Evolutionary conservation across 1,140 invertebrate genomes (phyloP).

Genomic region (Platyscapa corneri): DNA sequence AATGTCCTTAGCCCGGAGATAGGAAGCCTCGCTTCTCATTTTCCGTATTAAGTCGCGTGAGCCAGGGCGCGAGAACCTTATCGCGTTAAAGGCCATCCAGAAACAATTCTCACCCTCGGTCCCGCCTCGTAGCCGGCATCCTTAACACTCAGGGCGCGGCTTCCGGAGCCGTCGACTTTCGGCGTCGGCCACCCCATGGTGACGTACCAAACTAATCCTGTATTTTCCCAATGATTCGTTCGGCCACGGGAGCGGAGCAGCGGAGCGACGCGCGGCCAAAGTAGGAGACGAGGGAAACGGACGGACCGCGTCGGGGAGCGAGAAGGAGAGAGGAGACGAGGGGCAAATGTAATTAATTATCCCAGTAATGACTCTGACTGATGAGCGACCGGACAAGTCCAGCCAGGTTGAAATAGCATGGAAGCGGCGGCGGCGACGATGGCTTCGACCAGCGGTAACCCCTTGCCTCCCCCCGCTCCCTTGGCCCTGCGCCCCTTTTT

Average conservation of each 20-base stretch:
- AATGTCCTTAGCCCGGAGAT: conserved; percentile 30
- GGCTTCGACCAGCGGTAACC: conserved; percentile 2
- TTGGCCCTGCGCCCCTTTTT: neutral
- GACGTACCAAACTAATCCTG: conserved; percentile 61
- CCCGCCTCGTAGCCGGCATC: neutral
- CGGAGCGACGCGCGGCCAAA: conserved; percentile 49
- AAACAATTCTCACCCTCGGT: conserved; percentile 36
- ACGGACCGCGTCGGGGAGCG: conserved; percentile 58
- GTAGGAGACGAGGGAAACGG: conserved; percentile 56
- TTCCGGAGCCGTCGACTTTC: neutral
- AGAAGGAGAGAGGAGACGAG: conserved; percentile 67
- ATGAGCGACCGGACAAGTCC: conserved; percentile 75
- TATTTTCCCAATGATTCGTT: conserved; percentile 72
- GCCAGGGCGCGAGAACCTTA: conserved; percentile 3
- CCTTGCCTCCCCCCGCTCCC: neutral
- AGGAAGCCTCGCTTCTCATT: conserved; percentile 34
- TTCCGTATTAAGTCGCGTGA: conserved; percentile 40
- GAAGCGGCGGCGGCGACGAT: conserved; percentile 64
- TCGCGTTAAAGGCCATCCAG: conserved; percentile 24
- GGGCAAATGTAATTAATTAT: conserved; percentile 76
- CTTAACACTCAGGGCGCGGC: neutral
- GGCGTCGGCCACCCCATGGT: neutral
- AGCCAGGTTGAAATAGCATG: conserved; percentile 72
- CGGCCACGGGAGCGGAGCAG: neutral
- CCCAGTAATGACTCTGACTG: conserved; percentile 76